Evolutionary conservation across 64 coral and sea anemone species (phyloP), one percentile per base, ranked within the genome.

Genomic region (Pachyseris speciosa): DNA sequence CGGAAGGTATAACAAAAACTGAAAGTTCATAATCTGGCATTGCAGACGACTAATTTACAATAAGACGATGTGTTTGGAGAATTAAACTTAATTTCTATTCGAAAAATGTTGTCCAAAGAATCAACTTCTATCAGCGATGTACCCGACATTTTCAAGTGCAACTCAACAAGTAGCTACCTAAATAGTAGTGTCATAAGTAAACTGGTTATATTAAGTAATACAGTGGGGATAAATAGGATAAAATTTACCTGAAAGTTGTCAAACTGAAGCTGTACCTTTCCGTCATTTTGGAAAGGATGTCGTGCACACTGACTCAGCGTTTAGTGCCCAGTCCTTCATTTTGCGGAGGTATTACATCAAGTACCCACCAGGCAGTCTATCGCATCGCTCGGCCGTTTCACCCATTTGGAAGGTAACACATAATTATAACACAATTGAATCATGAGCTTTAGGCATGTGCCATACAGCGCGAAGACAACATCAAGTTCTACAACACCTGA

Each of bases 201-300:
- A 9, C 24, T 58, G 6, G 32, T n/a, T 4, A 38, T 1, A n/a
- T 59, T 9, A 40, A 34, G 52, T 1, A 51, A 37, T 63, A 91
- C 33, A 16, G 27, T 80, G 52, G 34, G 24, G 10, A 69, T 28
- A 94, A 94, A 29, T n/a, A 45, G 44, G 16, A 57, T 5, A 11
- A 44, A 63, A 58, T 66, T 30, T 95, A 99, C 96, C 96, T 99
- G 87, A 99, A 99, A 84, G 96, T 99, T 95, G 96, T 99, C 55
- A 99, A 86, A 93, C 96, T 99, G 68, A 99, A 99, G 81, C 93
- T 99, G 89, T 99, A 99, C 90, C 96, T 95, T 86, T 99, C 96
- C 88, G 96, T 89, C 96, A 99, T 99, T 33, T 99, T 99, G 85
- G 55, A 92, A 67, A 69, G 26, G 28, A n/a, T n/a, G n/a, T n/a